Base-by-base conservation (phyloP, 1,140 invertebrate species). In the Pogonomyrmex californicus region DNA sequence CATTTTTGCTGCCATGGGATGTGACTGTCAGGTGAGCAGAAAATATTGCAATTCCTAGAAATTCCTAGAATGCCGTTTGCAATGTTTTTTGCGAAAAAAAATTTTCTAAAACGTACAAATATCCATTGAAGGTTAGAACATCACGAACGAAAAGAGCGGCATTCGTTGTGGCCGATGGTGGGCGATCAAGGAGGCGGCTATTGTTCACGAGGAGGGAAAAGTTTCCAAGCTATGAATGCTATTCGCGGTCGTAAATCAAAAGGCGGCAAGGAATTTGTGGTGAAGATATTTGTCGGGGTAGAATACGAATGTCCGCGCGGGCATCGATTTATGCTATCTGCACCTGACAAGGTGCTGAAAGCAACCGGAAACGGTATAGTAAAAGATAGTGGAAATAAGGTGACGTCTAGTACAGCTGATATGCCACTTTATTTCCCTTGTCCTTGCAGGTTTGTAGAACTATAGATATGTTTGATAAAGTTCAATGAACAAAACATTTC, bases 301-400 rank as follows among this genome's bases (percentile, higher is more conserved):
- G 99, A 99, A 93, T 99, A 99, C 93, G 99, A 99, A 95, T 99
- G 99, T 96, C 97, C 98, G 0, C 94, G 98, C 60, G 99, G 99
- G 1, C 99, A 99, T 95, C 96, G 98, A 85, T 99, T 99, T 95
- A 99, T 99, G 97, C 97, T 98, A 93, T 97, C 98, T 17, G 97
- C 97, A 1, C 98, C 98, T 30, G 98, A 99, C 90, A 98, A 97
- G 92, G 97, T 99, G 38, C 95, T 99, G 17, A 97, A 98, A 91
- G 97, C 98, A 1, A 96, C 97, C 1, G 96, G 97, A 63, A 96
- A 96, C 88, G 97, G 97, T 12, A 96, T 97, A 79, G 97, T 98
- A 4, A 98, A 98, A 94, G 98, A 99, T 90, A 98, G 97, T 91
- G 98, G 98, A 6, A 97, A 97, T 87, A 98, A 98, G 94, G 96